These are phyloP conservation scores for Aphelinus certus DNA, from an alignment of 1,140 invertebrate species.

Conservation along the genomic window DNA sequence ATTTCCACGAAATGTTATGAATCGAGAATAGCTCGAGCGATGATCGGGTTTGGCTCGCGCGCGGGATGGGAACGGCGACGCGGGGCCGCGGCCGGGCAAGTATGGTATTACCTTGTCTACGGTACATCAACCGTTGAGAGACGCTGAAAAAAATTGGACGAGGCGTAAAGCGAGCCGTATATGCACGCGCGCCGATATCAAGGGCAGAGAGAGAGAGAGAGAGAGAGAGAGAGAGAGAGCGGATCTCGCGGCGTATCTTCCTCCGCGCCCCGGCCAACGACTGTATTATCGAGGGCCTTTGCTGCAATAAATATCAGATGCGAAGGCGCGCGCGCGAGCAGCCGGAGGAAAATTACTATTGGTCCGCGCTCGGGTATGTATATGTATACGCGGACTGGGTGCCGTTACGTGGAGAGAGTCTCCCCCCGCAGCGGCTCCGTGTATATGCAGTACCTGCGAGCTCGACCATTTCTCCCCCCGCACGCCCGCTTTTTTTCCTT, in stretches of 20 bases:
- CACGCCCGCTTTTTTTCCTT: neutral
- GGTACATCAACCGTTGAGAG: too few relatives aligned
- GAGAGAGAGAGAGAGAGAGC: too few relatives aligned
- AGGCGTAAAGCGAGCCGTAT: too few relatives aligned
- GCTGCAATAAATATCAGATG: slow-evolving; percentile 42
- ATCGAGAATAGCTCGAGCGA: too few relatives aligned
- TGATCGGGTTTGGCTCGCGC: too few relatives aligned
- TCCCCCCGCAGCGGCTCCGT: neutral
- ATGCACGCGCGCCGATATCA: too few relatives aligned
- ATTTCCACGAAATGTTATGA: too few relatives aligned
- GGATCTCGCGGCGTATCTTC: slow-evolving; percentile 1
- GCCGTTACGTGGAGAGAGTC: slow-evolving; percentile 13
- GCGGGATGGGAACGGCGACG: too few relatives aligned
- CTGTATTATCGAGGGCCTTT: slow-evolving; percentile 40
- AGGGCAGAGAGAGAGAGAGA: too few relatives aligned
- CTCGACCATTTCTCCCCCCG: slow-evolving; percentile 25
- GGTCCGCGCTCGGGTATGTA: neutral
- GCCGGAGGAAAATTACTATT: slow-evolving; percentile 41
- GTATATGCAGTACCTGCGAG: neutral
- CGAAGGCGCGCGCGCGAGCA: slow-evolving; percentile 26
- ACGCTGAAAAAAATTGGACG: too few relatives aligned
- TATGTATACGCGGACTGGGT: neutral
- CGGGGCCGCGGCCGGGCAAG: too few relatives aligned
- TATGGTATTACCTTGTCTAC: too few relatives aligned
- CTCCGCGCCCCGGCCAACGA: slow-evolving; percentile 18